These are phyloP conservation scores for Pogonomyrmex barbatus DNA, from an alignment of 1,140 invertebrate genomes.

Conservation along the genomic window DNA sequence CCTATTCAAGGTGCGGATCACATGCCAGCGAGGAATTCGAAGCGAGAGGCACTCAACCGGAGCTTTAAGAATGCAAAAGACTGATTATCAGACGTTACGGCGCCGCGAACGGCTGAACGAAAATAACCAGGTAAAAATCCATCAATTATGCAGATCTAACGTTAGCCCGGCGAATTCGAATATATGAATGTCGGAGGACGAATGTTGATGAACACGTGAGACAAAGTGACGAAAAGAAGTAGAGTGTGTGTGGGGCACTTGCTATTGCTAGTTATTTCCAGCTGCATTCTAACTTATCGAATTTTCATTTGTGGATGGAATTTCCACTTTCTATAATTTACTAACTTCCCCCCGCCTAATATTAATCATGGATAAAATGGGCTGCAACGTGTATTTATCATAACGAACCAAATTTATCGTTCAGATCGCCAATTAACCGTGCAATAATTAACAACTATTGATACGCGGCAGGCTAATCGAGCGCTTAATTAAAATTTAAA, in stretches of 20 bases:
- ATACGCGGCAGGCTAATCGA: conserved; percentile 32
- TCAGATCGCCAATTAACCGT: conserved; percentile 39
- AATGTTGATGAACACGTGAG: background rate
- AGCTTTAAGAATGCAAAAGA: conserved; percentile 63
- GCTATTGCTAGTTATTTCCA: background rate
- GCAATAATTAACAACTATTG: conserved; percentile 56
- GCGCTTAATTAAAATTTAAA: conserved; percentile 64
- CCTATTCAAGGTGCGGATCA: conserved; percentile 43
- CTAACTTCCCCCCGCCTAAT: background rate
- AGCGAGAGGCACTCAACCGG: conserved; percentile 47
- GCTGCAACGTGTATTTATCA: background rate
- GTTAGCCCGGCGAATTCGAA: conserved; percentile 39
- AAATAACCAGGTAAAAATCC: conserved; percentile 42
- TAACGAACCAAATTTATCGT: conserved; percentile 28
- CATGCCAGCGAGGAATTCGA: conserved; percentile 33
- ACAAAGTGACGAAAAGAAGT: background rate
- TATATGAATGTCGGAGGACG: conserved; percentile 39
- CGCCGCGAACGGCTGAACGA: conserved; percentile 24
- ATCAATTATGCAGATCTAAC: conserved; percentile 60
- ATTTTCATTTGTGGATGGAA: conserved; percentile 21
- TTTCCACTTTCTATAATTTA: conserved; percentile 3
- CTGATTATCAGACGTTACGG: conserved; percentile 58
- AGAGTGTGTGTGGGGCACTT: background rate
- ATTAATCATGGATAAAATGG: conserved; percentile 27
- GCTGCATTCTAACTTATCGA: conserved; percentile 9